Base-by-base conservation (phyloP, 2,113 vertebrate species). In the Calidris pugnax region DNA sequence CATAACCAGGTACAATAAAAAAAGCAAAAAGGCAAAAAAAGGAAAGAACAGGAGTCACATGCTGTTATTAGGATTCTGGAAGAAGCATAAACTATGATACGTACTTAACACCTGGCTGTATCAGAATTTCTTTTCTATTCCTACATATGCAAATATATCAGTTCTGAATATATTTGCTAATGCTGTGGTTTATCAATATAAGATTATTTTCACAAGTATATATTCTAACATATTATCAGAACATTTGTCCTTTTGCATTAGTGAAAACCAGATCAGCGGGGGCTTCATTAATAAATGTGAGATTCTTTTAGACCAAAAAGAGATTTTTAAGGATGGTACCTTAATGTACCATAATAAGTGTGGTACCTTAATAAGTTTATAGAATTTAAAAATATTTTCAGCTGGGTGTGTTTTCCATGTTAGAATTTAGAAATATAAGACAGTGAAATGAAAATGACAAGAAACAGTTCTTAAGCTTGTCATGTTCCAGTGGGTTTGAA, bases 361-460 rank as follows among this genome's bases (percentile, higher is more conserved):
- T 86, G 10, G 2, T 74, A 4, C 9, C 37, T 10, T 79, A 66
- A 7, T 39, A 87, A 83, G 7, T 73, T 83, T 79, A 76, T 11
- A 72, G 6, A 72, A 39, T 68, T 71, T 39, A 16, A 47, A 67
- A 11, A 32, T 56, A 72, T 63, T 89, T 92, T 80, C 43, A 69
- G 21, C 37, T 73, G 12, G 4, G 1, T 53, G 20, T 69, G 8
- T 63, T 81, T 64, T 55, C 37, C 4, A 10, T 64, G 7, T 81
- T 72, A 72, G 27, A 80, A 84, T 88, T 90, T 67, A 71, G 17
- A 90, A 95, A 88, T 41, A 6, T 53, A 60, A 74, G n/a, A 19
- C 7, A 51, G 14, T 56, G 24, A 68, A 75, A 75, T 13, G 21
- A 75, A 86, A 89, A 86, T 56, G 0, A 51, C 22, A 68, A 68